Base-by-base conservation (phyloP, 2,113 vertebrate genomes). In the Chaetodon trifascialis region DNA sequence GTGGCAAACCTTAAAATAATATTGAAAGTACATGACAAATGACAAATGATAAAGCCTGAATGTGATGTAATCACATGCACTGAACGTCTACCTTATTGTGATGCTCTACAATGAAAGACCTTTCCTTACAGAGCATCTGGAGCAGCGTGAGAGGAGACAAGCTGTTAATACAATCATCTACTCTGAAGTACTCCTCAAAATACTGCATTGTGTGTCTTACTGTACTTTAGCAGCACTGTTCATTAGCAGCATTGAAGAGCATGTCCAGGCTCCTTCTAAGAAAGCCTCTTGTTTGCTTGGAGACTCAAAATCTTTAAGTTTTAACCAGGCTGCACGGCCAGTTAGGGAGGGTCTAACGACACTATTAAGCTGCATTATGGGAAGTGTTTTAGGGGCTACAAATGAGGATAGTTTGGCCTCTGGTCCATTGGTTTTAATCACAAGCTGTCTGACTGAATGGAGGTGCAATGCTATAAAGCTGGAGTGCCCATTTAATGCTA, bases 81-180 rank as follows among this genome's bases (percentile, higher is more conserved):
- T 40, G 79, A 49, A 55, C 54, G 38, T 88, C 82, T 93, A 96
- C 95, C 95, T 96, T 95, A 72, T 95, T 95, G 83, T 94, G 94
- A 34, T 92, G 86, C 74, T 96, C 95, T 88, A 94, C 82, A 92
- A 93, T 88, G 91, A 94, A 95, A 91, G 94, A 95, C 82, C 79
- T 92, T 84, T 95, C 93, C 94, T 94, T 96, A 90, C 91, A 90
- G 90, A 95, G 88, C 88, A 92, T 93, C 95, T 95, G 94, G 68
- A 93, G 93, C 89, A 87, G 80, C 76, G 69, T 85, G 83, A 91
- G 51, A 73, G 89, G 80, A 94, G 81, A 91, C 83, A 67, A 67
- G 83, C 69, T 30, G 72, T 83, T 81, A 90, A 46, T 21, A 47
- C 12, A 38, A 36, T 19, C 51, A 62, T n/a, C 21, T 15, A 42